Conservation (phyloP, 2,797 vertebrate species). For the Salarias fasciatus region DNA sequence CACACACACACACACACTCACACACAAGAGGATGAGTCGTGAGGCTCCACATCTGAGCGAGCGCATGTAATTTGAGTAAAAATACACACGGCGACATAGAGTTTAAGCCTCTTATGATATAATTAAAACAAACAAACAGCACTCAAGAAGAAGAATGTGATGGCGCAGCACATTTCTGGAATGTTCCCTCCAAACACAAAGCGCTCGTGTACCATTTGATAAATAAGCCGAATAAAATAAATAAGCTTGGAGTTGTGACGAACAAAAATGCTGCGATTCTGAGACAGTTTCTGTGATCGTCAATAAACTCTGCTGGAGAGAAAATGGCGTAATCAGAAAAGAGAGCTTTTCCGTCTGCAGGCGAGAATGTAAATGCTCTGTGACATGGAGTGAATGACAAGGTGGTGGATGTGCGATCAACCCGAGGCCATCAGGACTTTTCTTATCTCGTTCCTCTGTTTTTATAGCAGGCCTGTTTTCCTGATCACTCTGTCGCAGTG, state of each 20-base stretch:
- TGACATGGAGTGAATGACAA: conserved; percentile 19
- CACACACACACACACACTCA: not conserved
- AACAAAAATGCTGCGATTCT: conserved; percentile 17
- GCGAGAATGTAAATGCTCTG: conserved; percentile 17
- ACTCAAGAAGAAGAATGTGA: conserved; percentile 41
- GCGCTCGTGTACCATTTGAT: conserved; percentile 12
- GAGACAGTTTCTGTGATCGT: conserved; percentile 23
- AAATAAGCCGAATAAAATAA: conserved; percentile 39
- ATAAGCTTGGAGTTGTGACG: conserved; percentile 8
- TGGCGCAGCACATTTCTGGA: conserved; percentile 32
- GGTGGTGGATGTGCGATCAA: conserved; percentile 16
- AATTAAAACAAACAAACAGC: conserved; percentile 46
- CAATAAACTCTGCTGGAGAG: conserved; percentile 21
- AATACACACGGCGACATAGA: conserved; percentile 23
- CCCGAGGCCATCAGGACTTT: conserved; percentile 21
- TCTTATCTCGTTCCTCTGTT: conserved; percentile 18
- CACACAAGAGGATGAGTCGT: not conserved
- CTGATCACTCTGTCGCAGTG: conserved; percentile 10
- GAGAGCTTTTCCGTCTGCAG: conserved; percentile 19
- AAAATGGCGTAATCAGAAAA: conserved; percentile 29
- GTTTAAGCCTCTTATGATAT: conserved; percentile 49
- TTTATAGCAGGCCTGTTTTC: conserved; percentile 14
- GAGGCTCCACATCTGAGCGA: conserved; percentile 1
- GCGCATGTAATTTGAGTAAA: conserved; percentile 33
- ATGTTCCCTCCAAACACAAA: conserved; percentile 30